Base-by-base conservation (phyloP, 2,113 vertebrate species). In the Hydrochoerus hydrochaeris region DNA sequence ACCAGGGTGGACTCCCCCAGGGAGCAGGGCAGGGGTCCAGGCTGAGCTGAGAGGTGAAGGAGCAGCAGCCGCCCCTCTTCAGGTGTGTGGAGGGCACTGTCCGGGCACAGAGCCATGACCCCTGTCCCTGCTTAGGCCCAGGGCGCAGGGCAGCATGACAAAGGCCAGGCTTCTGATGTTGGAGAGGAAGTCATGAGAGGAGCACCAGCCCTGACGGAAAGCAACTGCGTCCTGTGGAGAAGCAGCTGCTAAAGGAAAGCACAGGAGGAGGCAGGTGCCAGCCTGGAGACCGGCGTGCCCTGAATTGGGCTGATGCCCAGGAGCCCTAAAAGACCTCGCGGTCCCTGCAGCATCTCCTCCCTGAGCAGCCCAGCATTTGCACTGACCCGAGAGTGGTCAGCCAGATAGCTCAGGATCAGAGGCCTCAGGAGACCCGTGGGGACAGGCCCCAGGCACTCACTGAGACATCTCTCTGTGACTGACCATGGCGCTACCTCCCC, bases 341-440 rank as follows among this genome's bases (percentile, higher is more conserved):
- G 7, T 38, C n/a, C 8, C 60, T 26, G 7, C 60, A 62, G 24
- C 9, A 10, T 32, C 63, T 30, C 63, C 67, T 20, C 67, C 9
- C n/a, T 20, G 16, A 38, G 67, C n/a, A 22, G 19, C n/a, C 67
- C n/a, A 38, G 67, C 8, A 3, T 71, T 38, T 22, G 14, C 65
- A 17, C 14, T 16, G 19, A 19, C 17, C 67, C 3, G 8, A 38
- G n/a, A 4, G n/a, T 1, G 1, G n/a, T 22, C 67, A 38, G 67
- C 3, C 2, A 2, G n/a, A 7, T 7, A 19, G 19, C n/a, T 71
- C 67, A 22, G 67, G 35, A 5, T 41, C 19, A 3, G 4, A 73
- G 69, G n/a, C n/a, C 2, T 22, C 20, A 7, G 16, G 65, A n/a
- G 32, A 2, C 1, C 2, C 4, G 9, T 8, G 3, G 13, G 32